Conservation (phyloP, 1,140 invertebrate species). For the Ceratoteleas bidentatus region DNA sequence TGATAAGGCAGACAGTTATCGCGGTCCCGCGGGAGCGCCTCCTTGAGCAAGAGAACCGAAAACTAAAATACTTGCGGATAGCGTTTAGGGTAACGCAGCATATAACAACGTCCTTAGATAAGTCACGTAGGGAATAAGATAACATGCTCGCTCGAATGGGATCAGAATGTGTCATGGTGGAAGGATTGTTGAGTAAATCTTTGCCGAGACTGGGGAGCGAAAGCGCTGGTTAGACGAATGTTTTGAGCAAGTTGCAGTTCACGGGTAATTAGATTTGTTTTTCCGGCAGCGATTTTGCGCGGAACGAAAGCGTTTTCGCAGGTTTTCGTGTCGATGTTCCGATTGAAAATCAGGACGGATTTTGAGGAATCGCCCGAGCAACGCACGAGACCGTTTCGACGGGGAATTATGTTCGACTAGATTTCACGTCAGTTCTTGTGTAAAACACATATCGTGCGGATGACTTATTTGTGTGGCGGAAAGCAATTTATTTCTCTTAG, state of each 20-base stretch:
- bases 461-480: conserved; percentile 35
- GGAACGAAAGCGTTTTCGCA: too few species aligned
- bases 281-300: too few species aligned
- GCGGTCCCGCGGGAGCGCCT: conserved; percentile 28
- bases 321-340: too few species aligned
- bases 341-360: too few species aligned
- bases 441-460: background rate
- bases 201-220: conserved; percentile 59
- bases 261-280: too few species aligned
- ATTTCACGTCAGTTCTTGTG: conserved; percentile 13
- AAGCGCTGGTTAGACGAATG: conserved; percentile 41
- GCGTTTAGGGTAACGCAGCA: conserved; percentile 61
- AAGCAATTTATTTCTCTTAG: conserved; percentile 46
- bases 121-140: conserved; percentile 67
- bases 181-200: conserved; percentile 75
- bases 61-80: conserved; percentile 66
- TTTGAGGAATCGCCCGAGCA: too few species aligned
- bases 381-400: too few species aligned
- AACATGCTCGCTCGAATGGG: conserved; percentile 61
- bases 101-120: conserved; percentile 58
- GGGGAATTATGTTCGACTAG: background rate
- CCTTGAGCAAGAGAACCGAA: conserved; percentile 52
- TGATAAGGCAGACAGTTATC: conserved; percentile 61
- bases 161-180: conserved; percentile 62
- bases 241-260: conserved; percentile 48